Evolutionary conservation across 2,797 vertebrate genomes (phyloP), one percentile per base, ranked within the genome.

Genomic region (Onychomys arenicola): DNA sequence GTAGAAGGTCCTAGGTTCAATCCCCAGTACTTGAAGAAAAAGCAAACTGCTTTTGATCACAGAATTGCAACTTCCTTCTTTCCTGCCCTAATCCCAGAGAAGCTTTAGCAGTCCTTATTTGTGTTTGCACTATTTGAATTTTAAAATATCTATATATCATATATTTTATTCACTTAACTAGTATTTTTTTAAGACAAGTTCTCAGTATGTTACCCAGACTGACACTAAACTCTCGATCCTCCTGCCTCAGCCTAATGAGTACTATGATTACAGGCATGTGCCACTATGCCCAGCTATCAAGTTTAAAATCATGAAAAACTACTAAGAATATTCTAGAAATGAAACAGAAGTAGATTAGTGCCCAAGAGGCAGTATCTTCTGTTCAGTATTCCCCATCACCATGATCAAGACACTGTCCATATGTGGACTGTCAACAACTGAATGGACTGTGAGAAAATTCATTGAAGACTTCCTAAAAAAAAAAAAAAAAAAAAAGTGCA

Each of bases 261-360:
- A 37, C 29, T 43, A 21, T 10, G 6, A 87, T 57, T 73, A 29
- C 52, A 40, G 10, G 25, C 63, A 69, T 17, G 34, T n/a, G 34
- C 46, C 52, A 43, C n/a, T n/a, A 57, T 43, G 37, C 9, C 69
- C 11, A 59, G 17, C 49, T 57, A 73, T 82, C 46, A 57, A 43
- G 85, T 84, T 96, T 65, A 88, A 57, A 94, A 93, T 84, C 76
- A 93, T 71, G 61, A 88, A 94, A 93, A 81, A 83, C 89, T 78
- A 88, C 77, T 89, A 65, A 43, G 29, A 34, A 40, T 12, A 88
- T 78, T 81, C 78, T 16, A 76, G 57, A 90, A 77, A 59, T 34
- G 43, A 46, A 95, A 57, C 1, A 12, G 46, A 91, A 80, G 29
- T 57, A 95, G 46, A 91, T 92, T 95, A 55, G 32, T 73, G 77